These are phyloP conservation scores for Willowsia nigromaculata DNA, from an alignment of 2,888 invertebrate genomes.

Conservation along the genomic window DNA sequence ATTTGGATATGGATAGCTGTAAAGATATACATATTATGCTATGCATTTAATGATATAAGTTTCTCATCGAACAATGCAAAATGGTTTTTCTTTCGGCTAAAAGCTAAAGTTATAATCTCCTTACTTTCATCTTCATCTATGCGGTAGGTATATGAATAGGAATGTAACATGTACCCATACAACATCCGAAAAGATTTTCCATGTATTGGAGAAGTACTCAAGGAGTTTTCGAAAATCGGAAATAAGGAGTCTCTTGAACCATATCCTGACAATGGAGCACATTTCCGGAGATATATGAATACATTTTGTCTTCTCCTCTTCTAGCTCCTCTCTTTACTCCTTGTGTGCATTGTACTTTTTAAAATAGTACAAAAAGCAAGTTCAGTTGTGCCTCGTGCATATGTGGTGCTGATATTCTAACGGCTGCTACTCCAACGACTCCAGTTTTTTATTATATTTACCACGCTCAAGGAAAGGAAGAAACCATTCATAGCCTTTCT, in stretches of 20 bases:
- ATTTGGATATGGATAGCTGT: neutral
- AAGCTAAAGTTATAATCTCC: neutral
- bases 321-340: neutral
- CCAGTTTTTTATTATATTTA: neutral
- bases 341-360: constrained; percentile 21
- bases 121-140: neutral
- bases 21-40: too few relatives aligned
- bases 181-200: neutral
- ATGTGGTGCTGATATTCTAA: neutral
- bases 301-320: constrained; percentile 31
- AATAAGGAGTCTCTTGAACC: constrained; percentile 57
- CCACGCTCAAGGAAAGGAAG: neutral
- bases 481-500: constrained; percentile 1
- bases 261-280: constrained; percentile 58
- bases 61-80: too few relatives aligned
- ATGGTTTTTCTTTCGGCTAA: neutral
- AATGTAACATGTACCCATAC: neutral
- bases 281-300: constrained; percentile 59
- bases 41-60: too few relatives aligned
- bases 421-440: neutral
- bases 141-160: neutral
- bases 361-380: neutral
- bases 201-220: neutral
- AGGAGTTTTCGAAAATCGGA: constrained; percentile 43
- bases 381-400: neutral